Base-by-base conservation (phyloP, 2,888 invertebrate species). In the Phyto melanocephala region DNA sequence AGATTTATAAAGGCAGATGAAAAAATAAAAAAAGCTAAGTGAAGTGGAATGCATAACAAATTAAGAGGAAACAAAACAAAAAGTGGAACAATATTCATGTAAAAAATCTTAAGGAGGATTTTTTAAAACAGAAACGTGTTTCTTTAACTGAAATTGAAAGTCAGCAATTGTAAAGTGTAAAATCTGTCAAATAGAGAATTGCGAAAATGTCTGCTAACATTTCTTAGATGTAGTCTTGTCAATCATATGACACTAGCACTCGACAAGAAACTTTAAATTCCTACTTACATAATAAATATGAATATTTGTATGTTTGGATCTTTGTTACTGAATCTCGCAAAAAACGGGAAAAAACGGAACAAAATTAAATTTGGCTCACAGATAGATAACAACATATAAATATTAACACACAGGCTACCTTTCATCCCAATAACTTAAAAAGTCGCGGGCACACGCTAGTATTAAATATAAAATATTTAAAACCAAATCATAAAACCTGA, bases 221-320 rank as follows among this genome's bases (percentile, higher is more conserved):
- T 50, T 67, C 58, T n/a, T 24, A 42, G 40, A 50, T 52, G 58
- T 45, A 54, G 54, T 4, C 45, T 33, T 52, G 63, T n/a, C 28
- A 78, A 42, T 56, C 45, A 65, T 50, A 50, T 35, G 47, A 20
- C 28, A 15, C 50, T 17, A 60, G 15, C 11, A 45, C n/a, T 37
- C 10, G 56, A 20, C n/a, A 65, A 68, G 15, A n/a, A n/a, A n/a
- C n/a, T n/a, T n/a, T n/a, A n/a, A n/a, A n/a, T n/a, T n/a, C n/a
- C n/a, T n/a, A n/a, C n/a, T n/a, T n/a, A n/a, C n/a, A n/a, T n/a
- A n/a, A n/a, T n/a, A n/a, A n/a, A n/a, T n/a, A n/a, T n/a, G n/a
- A n/a, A n/a, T n/a, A n/a, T n/a, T n/a, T n/a, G n/a, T n/a, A n/a
- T n/a, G n/a, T n/a, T n/a, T n/a, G n/a, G n/a, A n/a, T n/a, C n/a